Base-by-base conservation (phyloP, 2,888 invertebrate species). In the Drosophila bunnanda region DNA sequence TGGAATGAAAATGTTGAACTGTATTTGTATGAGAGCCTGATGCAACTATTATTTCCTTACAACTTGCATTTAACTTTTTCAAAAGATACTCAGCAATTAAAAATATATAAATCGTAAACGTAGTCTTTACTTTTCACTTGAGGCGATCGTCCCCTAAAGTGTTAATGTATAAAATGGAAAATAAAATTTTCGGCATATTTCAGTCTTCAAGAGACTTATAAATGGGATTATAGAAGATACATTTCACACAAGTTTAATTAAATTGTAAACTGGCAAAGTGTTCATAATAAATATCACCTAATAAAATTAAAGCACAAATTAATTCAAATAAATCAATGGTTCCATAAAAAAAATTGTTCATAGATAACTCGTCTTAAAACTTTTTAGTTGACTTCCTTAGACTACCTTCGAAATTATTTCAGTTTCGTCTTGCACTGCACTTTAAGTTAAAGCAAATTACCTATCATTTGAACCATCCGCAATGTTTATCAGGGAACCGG, bases 391-490 rank as follows among this genome's bases (percentile, higher is more conserved):
- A 12, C 20, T 13, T 20, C 7, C 6, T 22, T 0, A 22, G 17
- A 17, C 15, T n/a, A 13, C 43, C 30, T 12, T 32, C 15, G 30
- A 38, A 20, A 38, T 10, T 28, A 2, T 32, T 28, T 50, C 50
- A 28, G 2, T n/a, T 48, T n/a, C n/a, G 13, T 34, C 13, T 32
- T 13, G 7, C 13, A 7, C 8, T 43, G 64, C 50, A 65, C 28
- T 62, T 43, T 2, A 13, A 20, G 13, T 46, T 46, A 67, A 66
- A 67, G 46, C 44, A 13, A 46, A 66, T 54, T 46, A 54, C 9
- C 54, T 38, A 32, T 54, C 38, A 30, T 17, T 22, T 52, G 17
- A 22, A 20, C 30, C 9, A 66, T 44, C 36, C 44, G 4, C 20
- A 10, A 13, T 44, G 68, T 43, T 30, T 67, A 54, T 66, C 66